Base-by-base conservation (phyloP, 1,140 invertebrate genomes). In the Lordiphosa stackelbergi region DNA sequence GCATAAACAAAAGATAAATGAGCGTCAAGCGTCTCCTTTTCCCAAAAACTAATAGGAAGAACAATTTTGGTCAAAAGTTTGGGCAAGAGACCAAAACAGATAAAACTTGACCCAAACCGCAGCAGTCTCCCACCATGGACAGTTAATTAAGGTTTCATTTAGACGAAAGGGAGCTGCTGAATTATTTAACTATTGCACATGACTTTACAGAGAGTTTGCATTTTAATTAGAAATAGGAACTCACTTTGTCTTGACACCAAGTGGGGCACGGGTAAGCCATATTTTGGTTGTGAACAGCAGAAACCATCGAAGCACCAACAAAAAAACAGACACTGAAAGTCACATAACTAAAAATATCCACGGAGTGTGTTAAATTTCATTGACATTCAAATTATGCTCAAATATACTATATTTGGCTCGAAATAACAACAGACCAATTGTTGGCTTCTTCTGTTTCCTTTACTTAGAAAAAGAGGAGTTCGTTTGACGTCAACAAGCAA, bases 1-100 rank as follows among this genome's bases (percentile, higher is more conserved):
- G 43, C 43, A 46, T 46, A 46, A 46, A 46, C 24, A 34, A 28
- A 46, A 46, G 24, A 46, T 46, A 46, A 46, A 46, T 46, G n/a
- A 12, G 11, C 43, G 43, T 13, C 31, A 13, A 46, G 43, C 43
- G 43, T 31, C 42, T 13, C 38, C 12, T 16, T 41, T 41, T 13
- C 22, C 43, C 11, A 13, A 46, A 34, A 31, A 12, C 13, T 8
- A 12, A 46, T 46, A 46, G 28, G 31, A 13, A 28, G 28, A 11
- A 24, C 11, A 28, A 34, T 46, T 46, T 46, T 34, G 24, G 43
- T 4, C 43, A 45, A 46, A 46, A 46, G 24, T 46, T 31, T 13
- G 5, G 24, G 11, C 43, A 34, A 46, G 43, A 46, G 24, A 11
- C 8, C 38, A 12, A 31, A 46, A 46, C 11, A 34, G 43, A n/a